A percentile compares a stretch with the other conserved stretches of the same genome.
Evolutionary conservation across 2,113 vertebrate genomes (phyloP).

Genomic region (Cryptomyrus ogoouensis): DNA sequence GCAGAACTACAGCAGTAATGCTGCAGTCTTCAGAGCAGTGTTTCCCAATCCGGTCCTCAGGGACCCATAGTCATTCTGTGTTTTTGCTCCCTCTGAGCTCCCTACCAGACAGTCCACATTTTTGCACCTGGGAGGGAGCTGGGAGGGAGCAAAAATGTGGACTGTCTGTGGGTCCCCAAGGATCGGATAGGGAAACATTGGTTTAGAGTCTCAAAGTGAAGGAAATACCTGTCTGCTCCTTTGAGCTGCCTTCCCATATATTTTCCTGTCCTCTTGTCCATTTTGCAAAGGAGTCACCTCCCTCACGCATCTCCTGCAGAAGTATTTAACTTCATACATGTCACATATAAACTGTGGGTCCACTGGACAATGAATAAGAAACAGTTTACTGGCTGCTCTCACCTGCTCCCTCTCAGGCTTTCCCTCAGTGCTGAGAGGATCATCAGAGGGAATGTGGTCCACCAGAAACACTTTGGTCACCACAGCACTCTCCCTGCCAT

Average conservation of each 20-base stretch:
- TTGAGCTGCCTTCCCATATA: constrained; percentile 43
- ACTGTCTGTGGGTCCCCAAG: background rate
- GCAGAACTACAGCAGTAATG: background rate
- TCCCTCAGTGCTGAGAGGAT: constrained; percentile 38
- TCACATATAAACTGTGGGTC: background rate
- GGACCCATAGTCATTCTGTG: background rate
- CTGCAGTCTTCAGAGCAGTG: background rate
- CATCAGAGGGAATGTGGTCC: constrained; percentile 43
- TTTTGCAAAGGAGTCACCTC: constrained; percentile 31
- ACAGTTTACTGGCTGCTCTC: constrained; percentile 7
- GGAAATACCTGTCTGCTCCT: constrained; percentile 53
- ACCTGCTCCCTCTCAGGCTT: constrained; percentile 49
- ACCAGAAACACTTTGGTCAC: constrained; percentile 87
- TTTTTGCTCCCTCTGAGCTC: background rate
- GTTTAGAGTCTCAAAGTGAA: background rate
- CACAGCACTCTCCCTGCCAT: constrained; percentile 74
- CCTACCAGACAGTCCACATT: background rate
- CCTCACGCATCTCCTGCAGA: constrained; percentile 50
- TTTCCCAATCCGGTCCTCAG: background rate
- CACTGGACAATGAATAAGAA: background rate
- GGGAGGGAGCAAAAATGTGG: background rate
- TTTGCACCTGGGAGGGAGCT: background rate
- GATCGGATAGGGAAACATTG: background rate
- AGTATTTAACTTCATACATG: background rate
- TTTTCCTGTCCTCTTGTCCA: constrained; percentile 49